Evolutionary conservation across 2,113 vertebrate species (phyloP), one percentile per base, ranked within the genome.

Genomic region (Hystrix brachyura): DNA sequence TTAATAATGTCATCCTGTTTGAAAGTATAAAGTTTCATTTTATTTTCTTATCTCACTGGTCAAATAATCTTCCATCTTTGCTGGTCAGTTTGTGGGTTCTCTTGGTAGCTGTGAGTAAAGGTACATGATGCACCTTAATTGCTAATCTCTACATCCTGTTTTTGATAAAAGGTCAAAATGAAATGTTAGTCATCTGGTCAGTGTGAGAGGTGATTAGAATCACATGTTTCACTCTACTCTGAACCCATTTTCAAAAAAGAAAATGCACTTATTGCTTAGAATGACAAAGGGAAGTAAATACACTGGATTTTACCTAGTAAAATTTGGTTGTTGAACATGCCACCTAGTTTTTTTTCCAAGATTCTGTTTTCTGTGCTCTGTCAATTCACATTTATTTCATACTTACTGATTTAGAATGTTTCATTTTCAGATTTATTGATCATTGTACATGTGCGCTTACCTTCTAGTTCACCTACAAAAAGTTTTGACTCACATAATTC

Each of bases 1-100:
- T 95, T 91, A 78, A 80, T 96, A 82, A 94, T 94, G 23, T 95
- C 85, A 84, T 96, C 59, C 62, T 19, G 18, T 92, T 91, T 86
- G 59, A 84, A 97, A 93, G 80, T 43, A 17, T 93, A 83, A 81
- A 93, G 65, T 85, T 96, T 46, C 53, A 55, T 85, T 94, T 91
- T 90, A 65, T 83, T 83, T 94, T 89, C 76, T 93, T 89, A 91
- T 92, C 89, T 90, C 51, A 34, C 67, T 93, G 67, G 89, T 83
- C 71, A 90, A 93, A 79, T 87, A 85, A 81, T 90, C 92, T 84
- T 79, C 78, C 59, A 59, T 69, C 84, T 96, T 82, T 88, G 78
- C 55, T 32, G 67, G n/a, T 72, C 87, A 62, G 71, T 23, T n/a
- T 55, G 25, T 87, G 38, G 69, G 72, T 86, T 38, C 21, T 7